These are phyloP conservation scores for Marronus borbonicus DNA, from an alignment of 2,888 invertebrate genomes.

Conservation along the genomic window DNA sequence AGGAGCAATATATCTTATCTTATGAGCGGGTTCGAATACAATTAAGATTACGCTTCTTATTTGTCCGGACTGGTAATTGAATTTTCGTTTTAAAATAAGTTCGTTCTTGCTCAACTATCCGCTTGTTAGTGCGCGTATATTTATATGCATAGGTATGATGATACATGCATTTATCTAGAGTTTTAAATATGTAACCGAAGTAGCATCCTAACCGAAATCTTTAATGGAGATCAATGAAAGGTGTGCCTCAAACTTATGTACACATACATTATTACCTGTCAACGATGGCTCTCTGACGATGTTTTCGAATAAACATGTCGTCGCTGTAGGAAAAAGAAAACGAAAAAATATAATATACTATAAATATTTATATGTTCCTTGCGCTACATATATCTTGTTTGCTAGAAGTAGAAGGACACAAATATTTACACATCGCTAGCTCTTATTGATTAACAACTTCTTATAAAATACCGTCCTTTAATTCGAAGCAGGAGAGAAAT, in stretches of 20 bases:
- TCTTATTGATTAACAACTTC: no score
- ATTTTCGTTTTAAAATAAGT: conserved; percentile 46
- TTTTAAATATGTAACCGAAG: conserved; percentile 41
- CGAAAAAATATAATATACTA: background rate
- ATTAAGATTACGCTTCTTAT: conserved; percentile 45
- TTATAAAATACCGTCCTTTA: no score
- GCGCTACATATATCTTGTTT: background rate
- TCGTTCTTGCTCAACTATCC: conserved; percentile 13
- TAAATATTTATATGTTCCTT: conserved; percentile 30
- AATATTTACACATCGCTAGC: no score
- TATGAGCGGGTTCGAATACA: conserved; percentile 37
- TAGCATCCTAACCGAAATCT: conserved; percentile 28
- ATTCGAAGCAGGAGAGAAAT: no score
- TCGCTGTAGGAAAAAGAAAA: conserved; percentile 3
- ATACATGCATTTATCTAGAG: conserved; percentile 20
- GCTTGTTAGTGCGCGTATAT: conserved; percentile 6
- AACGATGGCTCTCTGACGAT: background rate
- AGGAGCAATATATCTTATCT: conserved; percentile 46
- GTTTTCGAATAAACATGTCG: conserved; percentile 35
- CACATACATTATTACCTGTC: conserved; percentile 36
- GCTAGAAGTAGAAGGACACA: background rate
- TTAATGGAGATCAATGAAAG: conserved; percentile 32
- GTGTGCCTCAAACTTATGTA: conserved; percentile 15
- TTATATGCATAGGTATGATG: conserved; percentile 23
- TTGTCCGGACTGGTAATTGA: conserved; percentile 42